Base-by-base conservation (phyloP, 2,888 invertebrate genomes). In the Diploptera punctata region DNA sequence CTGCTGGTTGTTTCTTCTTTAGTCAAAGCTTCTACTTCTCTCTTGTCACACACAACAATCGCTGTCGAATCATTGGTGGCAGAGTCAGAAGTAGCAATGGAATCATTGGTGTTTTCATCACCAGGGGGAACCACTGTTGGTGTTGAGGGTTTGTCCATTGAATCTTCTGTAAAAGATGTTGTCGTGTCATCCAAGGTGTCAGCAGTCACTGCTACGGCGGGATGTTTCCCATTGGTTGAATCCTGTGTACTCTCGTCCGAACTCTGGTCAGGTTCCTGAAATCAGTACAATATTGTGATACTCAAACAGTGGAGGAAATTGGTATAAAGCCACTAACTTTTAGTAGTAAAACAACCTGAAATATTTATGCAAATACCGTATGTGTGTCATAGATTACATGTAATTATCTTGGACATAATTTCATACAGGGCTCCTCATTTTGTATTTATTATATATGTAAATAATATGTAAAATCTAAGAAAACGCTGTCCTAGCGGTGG, bases 161-260 rank as follows among this genome's bases (percentile, higher is more conserved):
- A 92, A 82, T 92, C 92, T 81, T 92, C 91, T 72, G 91, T 91
- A 83, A 89, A 91, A 26, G 92, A 92, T 74, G 91, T 90, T 77
- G 89, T 87, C 57, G 91, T 91, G 81, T 91, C 91, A 80, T 89
- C 91, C 86, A 77, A 87, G 87, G 77, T 87, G 7, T 62, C 62
- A 18, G 88, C 87, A 71, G 83, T 78, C 68, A 79, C 82, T 76
- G 80, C 82, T 77, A 77, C 80, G 76, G 71, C 21, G 3, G 72
- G 68, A 38, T 67, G 71, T 80, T 84, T 82, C 19, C 85, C 84
- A 79, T 85, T 84, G 68, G 80, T 77, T 76, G 91, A 89, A 81
- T 92, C 93, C 77, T 91, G 88, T 83, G 93, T 93, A 81, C 93
- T 93, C 82, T 94, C 93, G 81, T 94, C 93, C 65, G 90, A 90